Evolutionary conservation across 2,797 vertebrate species (phyloP), one percentile per base, ranked within the genome.

Genomic region (Acomys russatus): DNA sequence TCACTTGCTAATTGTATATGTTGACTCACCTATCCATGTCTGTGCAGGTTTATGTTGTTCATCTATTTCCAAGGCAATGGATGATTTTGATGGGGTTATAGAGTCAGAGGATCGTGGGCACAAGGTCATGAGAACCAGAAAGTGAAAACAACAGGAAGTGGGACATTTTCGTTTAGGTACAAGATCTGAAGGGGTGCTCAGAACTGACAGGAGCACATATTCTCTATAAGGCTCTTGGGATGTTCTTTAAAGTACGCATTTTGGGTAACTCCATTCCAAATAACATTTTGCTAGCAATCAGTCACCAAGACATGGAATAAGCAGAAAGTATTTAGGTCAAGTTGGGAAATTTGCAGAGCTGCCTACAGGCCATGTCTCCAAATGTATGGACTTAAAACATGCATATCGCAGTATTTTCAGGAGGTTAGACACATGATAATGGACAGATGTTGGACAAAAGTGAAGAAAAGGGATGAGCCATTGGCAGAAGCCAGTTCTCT

Each of bases 81-180:
- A 68, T n/a, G 25, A 0, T 92, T 88, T 92, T 94, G 77, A 64
- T 92, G 63, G 51, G 49, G 82, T 23, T 22, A 22, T 80, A 18
- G 59, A 23, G 30, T 92, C 15, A 78, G 17, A 70, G 20, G 4
- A 20, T 63, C 28, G 51, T 56, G 82, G 18, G 17, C 14, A 12
- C 59, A 56, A 91, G 7, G 10, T 11, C 38, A 71, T 6, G 9
- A 80, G 74, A 92, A 77, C 54, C 20, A 68, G 61, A 85, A 92
- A 93, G 30, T 80, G 49, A 88, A 94, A 88, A 28, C 73, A 17
- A 89, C 17, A 80, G 33, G 6, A 93, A 86, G 2, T 56, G 14
- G 74, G 61, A 49, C 86, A 76, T 92, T 84, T 89, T 88, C 90
- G 33, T 89, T 95, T 89, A n/a, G 33, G 30, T 89, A 91, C 23